These are phyloP conservation scores for Agriopis leucophaearia DNA, from an alignment of 2,888 invertebrate species.

Conservation along the genomic window DNA sequence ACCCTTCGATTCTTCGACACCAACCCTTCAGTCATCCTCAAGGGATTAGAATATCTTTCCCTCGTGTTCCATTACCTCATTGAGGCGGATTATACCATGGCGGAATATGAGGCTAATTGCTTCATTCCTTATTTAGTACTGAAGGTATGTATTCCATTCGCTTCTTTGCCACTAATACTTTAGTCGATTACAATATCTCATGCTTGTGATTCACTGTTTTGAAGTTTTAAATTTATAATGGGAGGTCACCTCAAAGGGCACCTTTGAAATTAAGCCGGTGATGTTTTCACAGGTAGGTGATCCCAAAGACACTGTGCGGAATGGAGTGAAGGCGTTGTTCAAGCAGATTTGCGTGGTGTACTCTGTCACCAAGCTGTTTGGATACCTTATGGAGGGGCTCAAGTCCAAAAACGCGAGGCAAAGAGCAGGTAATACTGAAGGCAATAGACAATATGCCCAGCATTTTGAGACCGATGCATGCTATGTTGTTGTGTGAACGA, in stretches of 20 bases:
- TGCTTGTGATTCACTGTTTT: neutral
- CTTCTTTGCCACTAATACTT: too few relatives aligned
- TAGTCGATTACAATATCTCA: neutral
- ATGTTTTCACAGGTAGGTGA: conserved; percentile 91
- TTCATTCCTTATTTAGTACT: conserved; percentile 98
- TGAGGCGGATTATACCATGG: conserved; percentile 93
- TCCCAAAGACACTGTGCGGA: conserved; percentile 97
- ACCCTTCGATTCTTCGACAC: conserved; percentile 99
- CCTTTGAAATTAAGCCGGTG: neutral
- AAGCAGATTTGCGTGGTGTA: conserved; percentile 94
- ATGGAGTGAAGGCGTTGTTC: conserved; percentile 94
- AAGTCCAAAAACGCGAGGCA: conserved; percentile 99
- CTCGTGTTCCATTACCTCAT: conserved; percentile 93
- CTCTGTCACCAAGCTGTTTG: conserved; percentile 95
- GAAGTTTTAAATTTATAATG: too few relatives aligned
- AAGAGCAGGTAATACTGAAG: conserved; percentile 88
- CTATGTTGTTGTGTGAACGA: too few relatives aligned
- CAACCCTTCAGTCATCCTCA: conserved; percentile 98
- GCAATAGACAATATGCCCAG: too few relatives aligned
- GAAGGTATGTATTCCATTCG: conserved; percentile 87
- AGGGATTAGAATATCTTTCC: conserved; percentile 96
- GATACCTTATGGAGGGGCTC: conserved; percentile 96
- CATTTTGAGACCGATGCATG: too few relatives aligned
- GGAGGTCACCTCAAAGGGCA: too few relatives aligned
- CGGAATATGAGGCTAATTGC: conserved; percentile 96